A percentile compares a stretch with the other conserved stretches of the same genome.
These are phyloP conservation scores for Anniella stebbinsi DNA, from an alignment of 2,797 vertebrate species.

Conservation along the genomic window DNA sequence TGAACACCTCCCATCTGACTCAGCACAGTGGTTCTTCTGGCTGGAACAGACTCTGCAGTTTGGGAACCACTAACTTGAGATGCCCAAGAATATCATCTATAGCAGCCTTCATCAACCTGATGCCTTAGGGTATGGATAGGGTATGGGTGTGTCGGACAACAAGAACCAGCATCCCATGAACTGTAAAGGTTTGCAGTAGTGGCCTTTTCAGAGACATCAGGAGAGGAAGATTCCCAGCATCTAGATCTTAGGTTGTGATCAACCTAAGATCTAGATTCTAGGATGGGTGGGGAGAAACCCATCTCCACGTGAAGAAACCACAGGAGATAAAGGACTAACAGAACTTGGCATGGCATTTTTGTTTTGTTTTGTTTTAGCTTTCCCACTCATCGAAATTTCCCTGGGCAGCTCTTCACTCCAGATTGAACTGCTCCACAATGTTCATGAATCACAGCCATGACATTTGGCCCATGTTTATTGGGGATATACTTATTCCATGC, in stretches of 20 bases:
- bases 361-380: neutral
- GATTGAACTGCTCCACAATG: conserved; percentile 31
- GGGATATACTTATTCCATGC: conserved; percentile 60
- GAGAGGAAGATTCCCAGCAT: neutral
- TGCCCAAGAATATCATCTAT: too few species aligned
- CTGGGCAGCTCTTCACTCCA: conserved; percentile 2
- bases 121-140: too few species aligned
- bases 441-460: conserved; percentile 52
- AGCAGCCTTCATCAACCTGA: too few species aligned
- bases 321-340: neutral
- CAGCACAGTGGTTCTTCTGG: too few species aligned
- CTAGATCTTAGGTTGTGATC: neutral
- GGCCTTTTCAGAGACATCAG: too few species aligned
- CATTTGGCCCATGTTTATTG: conserved; percentile 57
- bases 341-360: neutral
- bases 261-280: too few species aligned
- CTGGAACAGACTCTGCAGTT: too few species aligned
- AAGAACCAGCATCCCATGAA: too few species aligned
- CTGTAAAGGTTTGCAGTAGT: too few species aligned
- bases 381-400: neutral
- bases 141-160: too few species aligned
- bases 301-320: neutral
- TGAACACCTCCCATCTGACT: too few species aligned
- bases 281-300: neutral
- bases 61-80: too few species aligned